Conservation (phyloP, 2,113 vertebrate species). For the Diphyllodes magnificus region DNA sequence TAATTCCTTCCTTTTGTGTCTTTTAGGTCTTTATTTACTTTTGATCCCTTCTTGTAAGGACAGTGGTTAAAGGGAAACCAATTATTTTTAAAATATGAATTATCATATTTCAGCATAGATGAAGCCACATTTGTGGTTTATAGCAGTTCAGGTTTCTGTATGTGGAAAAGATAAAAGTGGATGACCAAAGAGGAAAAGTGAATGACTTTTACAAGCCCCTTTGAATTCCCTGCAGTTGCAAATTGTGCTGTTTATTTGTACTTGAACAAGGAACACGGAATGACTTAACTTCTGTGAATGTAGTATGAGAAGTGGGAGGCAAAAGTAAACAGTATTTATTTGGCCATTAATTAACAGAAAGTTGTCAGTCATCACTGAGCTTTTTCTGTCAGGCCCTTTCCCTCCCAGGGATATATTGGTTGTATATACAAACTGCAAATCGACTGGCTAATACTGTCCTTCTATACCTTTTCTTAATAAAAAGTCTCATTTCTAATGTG, state of each 20-base stretch:
- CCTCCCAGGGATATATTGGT: not conserved
- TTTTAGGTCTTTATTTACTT: not conserved
- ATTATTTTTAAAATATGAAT: not conserved
- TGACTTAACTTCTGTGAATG: not conserved
- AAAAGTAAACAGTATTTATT: not conserved
- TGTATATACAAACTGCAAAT: not conserved
- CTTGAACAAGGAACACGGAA: not conserved
- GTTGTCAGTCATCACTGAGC: not conserved
- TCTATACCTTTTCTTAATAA: not conserved
- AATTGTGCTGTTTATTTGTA: not conserved
- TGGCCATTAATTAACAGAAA: not conserved
- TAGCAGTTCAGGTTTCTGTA: not conserved
- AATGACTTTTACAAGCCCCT: not conserved
- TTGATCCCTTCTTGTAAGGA: not conserved
- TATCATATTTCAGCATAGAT: not conserved
- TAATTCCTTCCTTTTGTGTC: not conserved
- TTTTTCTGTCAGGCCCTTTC: not conserved
- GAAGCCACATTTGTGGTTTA: not conserved
- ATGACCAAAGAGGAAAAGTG: not conserved
- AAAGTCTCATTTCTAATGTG: not conserved
- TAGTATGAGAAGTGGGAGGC: not conserved
- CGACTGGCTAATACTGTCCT: not conserved
- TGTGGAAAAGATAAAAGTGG: not conserved
- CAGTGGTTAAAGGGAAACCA: not conserved
- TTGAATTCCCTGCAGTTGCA: not conserved